Base-by-base conservation (phyloP, 2,113 vertebrate species). In the Psettodes erumei region DNA sequence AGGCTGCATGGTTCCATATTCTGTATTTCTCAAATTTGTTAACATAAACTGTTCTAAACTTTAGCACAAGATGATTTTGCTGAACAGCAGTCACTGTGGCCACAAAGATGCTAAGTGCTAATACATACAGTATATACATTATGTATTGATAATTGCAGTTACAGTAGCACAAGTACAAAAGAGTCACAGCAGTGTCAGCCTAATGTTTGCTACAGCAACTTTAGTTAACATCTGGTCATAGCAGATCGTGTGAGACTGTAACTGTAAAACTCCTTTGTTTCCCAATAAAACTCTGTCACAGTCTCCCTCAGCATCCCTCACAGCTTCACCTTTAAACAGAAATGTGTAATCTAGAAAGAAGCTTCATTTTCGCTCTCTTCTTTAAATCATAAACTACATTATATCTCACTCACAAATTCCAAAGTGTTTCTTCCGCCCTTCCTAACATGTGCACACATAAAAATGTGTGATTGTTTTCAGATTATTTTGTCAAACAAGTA, bases 401-500 rank as follows among this genome's bases (percentile, higher is more conserved):
- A n/a, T n/a, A n/a, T 27, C 12, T 68, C 7, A 13, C 47, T 67
- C 38, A 15, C 40, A 51, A 54, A 5, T 21, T 15, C 19, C 37
- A 33, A 7, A 37, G 69, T 30, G 32, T 45, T 71, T 68, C 33
- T n/a, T n/a, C n/a, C n/a, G 35, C 8, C 35, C 25, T 50, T 47
- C 40, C 42, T 23, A 19, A 25, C 63, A 48, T 6, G 33, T 25
- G 13, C 50, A 73, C n/a, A 59, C 51, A 53, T 83, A 74, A 58
- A 78, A 63, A 79, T 48, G 13, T 37, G 42, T 86, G 83, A 86
- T 82, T 85, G 78, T 87, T 84, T 87, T 47, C 32, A 74, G 77
- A 81, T 83, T 84, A 82, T 90, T 86, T 85, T 71, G 79, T 84
- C 78, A 76, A 83, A 85, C 79, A 81, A 85, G 84, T 68, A 76